phyloP scores from a whole-genome alignment of 2,113 vertebrate species.

The Isichthys henryi region DNA sequence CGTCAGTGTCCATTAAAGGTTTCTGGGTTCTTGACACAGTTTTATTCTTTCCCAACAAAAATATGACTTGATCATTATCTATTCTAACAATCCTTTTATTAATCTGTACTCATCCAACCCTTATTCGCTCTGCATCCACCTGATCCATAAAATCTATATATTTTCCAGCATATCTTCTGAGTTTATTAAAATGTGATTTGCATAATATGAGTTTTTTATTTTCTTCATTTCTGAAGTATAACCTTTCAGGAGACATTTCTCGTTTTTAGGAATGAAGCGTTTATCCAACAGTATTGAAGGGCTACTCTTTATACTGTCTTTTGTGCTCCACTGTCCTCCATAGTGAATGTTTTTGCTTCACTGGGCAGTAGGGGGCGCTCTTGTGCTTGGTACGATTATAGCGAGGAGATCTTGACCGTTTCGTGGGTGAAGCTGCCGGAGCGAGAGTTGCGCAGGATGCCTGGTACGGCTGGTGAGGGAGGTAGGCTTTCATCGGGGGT shows the following conservation, averaged over 20 bases:
- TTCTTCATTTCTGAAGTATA: not conserved
- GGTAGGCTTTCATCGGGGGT: constrained; percentile 76
- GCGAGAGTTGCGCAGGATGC: constrained; percentile 71
- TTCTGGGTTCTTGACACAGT: constrained; percentile 2
- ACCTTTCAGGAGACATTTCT: constrained; percentile 11
- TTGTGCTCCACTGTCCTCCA: not conserved
- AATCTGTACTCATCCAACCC: not conserved
- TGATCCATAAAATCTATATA: not conserved
- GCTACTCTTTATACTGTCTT: not conserved
- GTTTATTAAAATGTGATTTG: constrained; percentile 2
- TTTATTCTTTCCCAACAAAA: not conserved
- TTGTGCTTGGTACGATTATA: constrained; percentile 61
- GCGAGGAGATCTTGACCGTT: constrained; percentile 78
- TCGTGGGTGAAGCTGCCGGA: constrained; percentile 65
- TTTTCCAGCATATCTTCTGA: not conserved
- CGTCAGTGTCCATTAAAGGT: not conserved
- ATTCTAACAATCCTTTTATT: not conserved
- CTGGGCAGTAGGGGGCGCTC: constrained; percentile 34
- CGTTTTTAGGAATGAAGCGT: constrained; percentile 9
- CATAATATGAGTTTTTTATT: not conserved
- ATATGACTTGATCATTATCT: not conserved
- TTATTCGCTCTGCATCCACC: not conserved
- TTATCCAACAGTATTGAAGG: constrained; percentile 3
- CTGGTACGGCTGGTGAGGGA: constrained; percentile 58
- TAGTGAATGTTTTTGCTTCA: not conserved